Base-by-base conservation (phyloP, 2,888 invertebrate genomes). In the Drosophila longiperda region DNA sequence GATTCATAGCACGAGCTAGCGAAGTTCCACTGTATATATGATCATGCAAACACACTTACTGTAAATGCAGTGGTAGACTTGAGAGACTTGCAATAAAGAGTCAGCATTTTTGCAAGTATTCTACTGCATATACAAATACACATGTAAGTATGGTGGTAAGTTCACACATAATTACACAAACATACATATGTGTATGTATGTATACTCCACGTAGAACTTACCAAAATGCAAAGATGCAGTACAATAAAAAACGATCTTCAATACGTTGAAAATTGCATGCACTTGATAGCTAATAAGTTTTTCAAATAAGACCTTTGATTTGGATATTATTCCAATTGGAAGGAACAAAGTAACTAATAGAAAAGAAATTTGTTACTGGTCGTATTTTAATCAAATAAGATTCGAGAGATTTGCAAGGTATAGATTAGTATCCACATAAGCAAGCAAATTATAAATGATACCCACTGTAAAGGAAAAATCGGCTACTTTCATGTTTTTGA, bases 81-180 rank as follows among this genome's bases (percentile, higher is more conserved):
- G 57, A 20, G 32, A 20, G 32, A 57, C 40, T 32, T 23, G 57
- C 40, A 57, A 32, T 23, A 57, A 57, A 57, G 32, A 32, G 57
- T 57, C 57, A 57, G 57, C 57, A 57, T 23, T 20, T 57, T 57
- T 57, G 40, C 6, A 42, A 40, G 40, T 20, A 23, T 32, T 57
- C 26, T 12, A n/a, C 36, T 12, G 26, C 36, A 55, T 17, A 29
- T 55, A 12, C 8, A 40, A n/a, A 8, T 26, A n/a, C 5, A 36
- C 8, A 8, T 33, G 6, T 5, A 54, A 12, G 8, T 20, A 20
- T 9, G 9, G n/a, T 40, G 40, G 40, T 40, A 40, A 45, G 23
- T 23, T 23, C 4, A 45, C 15, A 49, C 26, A 49, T 26, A 40
- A 38, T 40, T 40, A 4, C n/a, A 40, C 7, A 11, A 15, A 17